Base-by-base conservation (phyloP, 2,797 vertebrate species). In the Semaprochilodus insignis region DNA sequence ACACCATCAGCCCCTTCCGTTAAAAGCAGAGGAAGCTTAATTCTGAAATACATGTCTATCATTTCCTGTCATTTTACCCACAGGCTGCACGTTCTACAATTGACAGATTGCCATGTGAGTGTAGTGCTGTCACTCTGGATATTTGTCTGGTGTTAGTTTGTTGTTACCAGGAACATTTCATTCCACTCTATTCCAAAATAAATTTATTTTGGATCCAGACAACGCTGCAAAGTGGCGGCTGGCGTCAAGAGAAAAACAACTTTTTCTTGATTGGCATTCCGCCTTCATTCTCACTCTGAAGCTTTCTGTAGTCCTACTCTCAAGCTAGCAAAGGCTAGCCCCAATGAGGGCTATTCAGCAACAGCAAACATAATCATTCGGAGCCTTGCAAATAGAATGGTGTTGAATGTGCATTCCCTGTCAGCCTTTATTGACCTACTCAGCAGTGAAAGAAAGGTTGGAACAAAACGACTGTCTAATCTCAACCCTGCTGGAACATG, bases 401-500 rank as follows among this genome's bases (percentile, higher is more conserved):
- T 60, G 51, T 79, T 67, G 74, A 79, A 83, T 79, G 77, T 76
- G 76, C 73, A 60, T 78, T 78, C 72, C 72, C 82, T 81, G 84
- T 78, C 80, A 78, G 44, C 75, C 81, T 84, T 86, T 88, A 88
- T 80, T 81, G 87, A 80, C 70, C 25, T 52, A 73, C 77, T 78
- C 60, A 85, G 80, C 54, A 62, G 62, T 57, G 66, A 83, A 85
- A 79, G 83, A 83, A 87, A 63, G 52, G 15, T 81, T 66, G 15
- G 70, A 87, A 90, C 88, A 89, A 83, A 85, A 87, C 76, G 1
- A 69, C 85, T 81, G 84, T 91, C 90, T 88, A 89, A 78, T 79
- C 60, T 62, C 81, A 82, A 88, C 86, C 75, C 85, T 82, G 76
- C 57, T 74, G 78, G 81, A 82, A 71, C 80, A 73, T 79, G 55